Conservation (phyloP, 2,113 vertebrate genomes). For the Archocentrus centrarchus region DNA sequence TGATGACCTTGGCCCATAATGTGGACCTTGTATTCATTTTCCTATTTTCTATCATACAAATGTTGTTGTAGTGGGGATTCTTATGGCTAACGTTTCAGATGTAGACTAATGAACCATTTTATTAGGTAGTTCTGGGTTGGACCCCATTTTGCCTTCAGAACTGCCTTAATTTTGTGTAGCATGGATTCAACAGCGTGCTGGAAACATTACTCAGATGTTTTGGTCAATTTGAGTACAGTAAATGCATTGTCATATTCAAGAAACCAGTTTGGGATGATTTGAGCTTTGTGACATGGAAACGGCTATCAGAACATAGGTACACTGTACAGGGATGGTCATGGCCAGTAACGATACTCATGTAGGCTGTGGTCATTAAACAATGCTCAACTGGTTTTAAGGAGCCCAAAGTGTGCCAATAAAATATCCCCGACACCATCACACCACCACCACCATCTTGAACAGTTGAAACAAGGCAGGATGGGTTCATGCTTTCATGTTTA, state of each 20-base stretch:
- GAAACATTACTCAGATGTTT: not conserved
- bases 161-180: not conserved
- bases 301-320: not conserved
- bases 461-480: not conserved
- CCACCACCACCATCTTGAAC: not conserved
- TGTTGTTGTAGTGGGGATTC: not conserved
- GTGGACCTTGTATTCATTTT: not conserved
- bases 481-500: not conserved
- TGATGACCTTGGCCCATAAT: not conserved
- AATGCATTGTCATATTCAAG: not conserved
- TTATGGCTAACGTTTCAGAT: not conserved
- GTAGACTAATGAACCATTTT: not conserved
- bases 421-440: not conserved
- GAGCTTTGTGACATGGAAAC: not conserved
- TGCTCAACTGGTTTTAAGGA: not conserved
- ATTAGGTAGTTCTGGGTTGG: not conserved
- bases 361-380: not conserved
- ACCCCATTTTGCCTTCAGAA: not conserved
- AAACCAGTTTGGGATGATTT: not conserved
- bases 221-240: not conserved
- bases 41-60: not conserved
- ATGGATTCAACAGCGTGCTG: not conserved
- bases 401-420: no score
- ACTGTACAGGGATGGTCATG: not conserved
- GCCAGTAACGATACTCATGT: not conserved